These are phyloP conservation scores for Rhopilema esculentum DNA, from an alignment of 30 jellyfish, hydroid and myxozoan species.

Conservation along the genomic window DNA sequence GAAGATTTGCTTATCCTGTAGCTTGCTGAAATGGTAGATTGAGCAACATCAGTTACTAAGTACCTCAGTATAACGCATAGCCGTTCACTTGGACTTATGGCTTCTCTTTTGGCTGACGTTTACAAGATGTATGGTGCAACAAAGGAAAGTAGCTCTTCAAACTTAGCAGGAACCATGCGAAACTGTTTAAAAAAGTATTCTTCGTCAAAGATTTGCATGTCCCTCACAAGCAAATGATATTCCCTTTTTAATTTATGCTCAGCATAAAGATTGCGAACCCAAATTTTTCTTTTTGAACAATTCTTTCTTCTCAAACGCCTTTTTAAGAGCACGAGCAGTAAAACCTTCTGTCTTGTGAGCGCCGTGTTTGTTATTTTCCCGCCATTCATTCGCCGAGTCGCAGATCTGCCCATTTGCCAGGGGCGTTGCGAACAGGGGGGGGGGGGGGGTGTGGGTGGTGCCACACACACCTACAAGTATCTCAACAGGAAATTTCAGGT, in stretches of 20 bases:
- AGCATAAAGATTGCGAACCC: constrained; percentile 22
- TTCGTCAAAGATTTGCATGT: constrained; percentile 47
- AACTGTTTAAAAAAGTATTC: constrained; percentile 36
- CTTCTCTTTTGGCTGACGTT: constrained; percentile 20
- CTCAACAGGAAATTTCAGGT: no score
- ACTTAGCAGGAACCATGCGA: constrained; percentile 34
- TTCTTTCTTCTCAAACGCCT: constrained; percentile 16
- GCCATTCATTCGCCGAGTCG: no score
- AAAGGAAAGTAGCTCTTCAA: constrained; percentile 32
- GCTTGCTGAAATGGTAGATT: constrained; percentile 25
- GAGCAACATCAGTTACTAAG: constrained; percentile 34
- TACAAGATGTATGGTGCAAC: constrained; percentile 29
- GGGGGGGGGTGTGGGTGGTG: no score
- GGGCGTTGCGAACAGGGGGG: no score
- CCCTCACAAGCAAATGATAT: constrained; percentile 22
- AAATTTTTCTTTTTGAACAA: constrained; percentile 1
- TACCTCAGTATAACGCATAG: constrained; percentile 41
- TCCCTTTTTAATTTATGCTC: constrained; percentile 41
- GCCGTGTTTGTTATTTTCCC: constrained; percentile 15
- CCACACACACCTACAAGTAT: no score
- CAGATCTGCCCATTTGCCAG: no score
- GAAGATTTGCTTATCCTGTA: constrained; percentile 36
- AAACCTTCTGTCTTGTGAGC: not conserved
- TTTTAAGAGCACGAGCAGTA: constrained; percentile 19
- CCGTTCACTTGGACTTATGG: constrained; percentile 40